Conservation (phyloP, 2,888 invertebrate species). For the Eupithecia exiguata region DNA sequence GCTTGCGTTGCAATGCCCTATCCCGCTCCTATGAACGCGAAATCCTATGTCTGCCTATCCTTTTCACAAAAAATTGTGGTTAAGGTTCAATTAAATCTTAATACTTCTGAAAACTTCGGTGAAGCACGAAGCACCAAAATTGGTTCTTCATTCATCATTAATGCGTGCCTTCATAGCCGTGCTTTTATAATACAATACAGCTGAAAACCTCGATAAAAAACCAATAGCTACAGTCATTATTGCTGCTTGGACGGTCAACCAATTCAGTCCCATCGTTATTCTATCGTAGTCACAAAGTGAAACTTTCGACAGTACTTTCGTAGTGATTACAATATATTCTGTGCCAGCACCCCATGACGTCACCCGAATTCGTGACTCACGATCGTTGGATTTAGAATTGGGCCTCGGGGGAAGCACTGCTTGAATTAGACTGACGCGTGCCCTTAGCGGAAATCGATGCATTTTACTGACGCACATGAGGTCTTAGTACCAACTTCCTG, state of each 20-base stretch:
- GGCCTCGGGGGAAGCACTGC: slow-evolving; percentile 51
- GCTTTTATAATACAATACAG: background rate
- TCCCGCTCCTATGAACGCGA: no score
- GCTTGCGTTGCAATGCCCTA: no score
- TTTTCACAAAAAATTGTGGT: no score
- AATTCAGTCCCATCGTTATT: background rate
- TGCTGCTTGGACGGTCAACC: background rate
- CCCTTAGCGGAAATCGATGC: slow-evolving; percentile 47
- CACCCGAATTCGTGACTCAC: slow-evolving; percentile 64
- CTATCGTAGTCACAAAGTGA: slow-evolving; percentile 2
- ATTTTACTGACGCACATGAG: slow-evolving; percentile 45
- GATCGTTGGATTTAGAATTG: slow-evolving; percentile 55
- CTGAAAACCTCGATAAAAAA: background rate
- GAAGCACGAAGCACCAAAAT: background rate
- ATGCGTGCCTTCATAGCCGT: background rate
- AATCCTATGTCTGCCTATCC: no score
- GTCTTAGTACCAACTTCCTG: slow-evolving; percentile 34
- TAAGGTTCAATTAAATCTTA: background rate
- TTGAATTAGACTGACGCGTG: slow-evolving; percentile 45
- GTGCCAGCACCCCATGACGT: slow-evolving; percentile 67
- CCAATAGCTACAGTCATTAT: no score
- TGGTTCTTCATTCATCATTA: background rate
- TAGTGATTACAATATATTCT: slow-evolving; percentile 4
- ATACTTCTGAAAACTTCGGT: background rate
- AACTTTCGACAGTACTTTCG: background rate